Evolutionary conservation across 2,113 vertebrate species (phyloP), one percentile per base, ranked within the genome.

Genomic region (Oncorhynchus clarkii): DNA sequence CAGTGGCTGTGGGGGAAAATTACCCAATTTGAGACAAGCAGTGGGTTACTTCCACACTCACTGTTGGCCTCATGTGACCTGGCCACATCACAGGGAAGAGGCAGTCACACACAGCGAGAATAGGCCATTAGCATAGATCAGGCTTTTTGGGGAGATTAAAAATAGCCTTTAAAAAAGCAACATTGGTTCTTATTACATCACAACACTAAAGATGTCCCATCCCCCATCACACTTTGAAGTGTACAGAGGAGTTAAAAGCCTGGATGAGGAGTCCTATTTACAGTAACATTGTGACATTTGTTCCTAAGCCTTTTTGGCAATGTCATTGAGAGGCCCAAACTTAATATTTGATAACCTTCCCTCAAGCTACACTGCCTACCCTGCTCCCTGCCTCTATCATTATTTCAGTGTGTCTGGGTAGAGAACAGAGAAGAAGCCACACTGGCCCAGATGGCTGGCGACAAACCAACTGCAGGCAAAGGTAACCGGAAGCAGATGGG

Each of bases 401-500:
- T 82, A 81, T 84, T 82, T 82, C 76, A 67, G 81, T 82, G 80
- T 66, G 88, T 88, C 86, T 89, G 88, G 80, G 84, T 81, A 85
- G 76, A 82, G 83, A 67, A 85, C 80, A 86, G 86, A 87, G 82
- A 34, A 70, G 18, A 92, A 82, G 80, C 86, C 88, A 89, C 87
- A 87, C 84, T 81, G 87, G 89, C 87, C 89, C 91, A 90, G 92
- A 91, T 91, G 90, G 87, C 90, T 93, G 92, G 91, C 89, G 59
- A 79, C 77, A 77, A 87, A 92, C 92, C 92, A 92, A 93, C 84
- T 92, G 85, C 87, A 92, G 89, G 88, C 91, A 93, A 93, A 93
- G 91, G 91, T 94, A 93, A 93, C 92, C 90, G 89, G 90, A 90
- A 91, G 91, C 92, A 94, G 90, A 93, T 93, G 93, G 89, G 85